These are phyloP conservation scores for Andinoacara biseriatus DNA, from an alignment of 2,113 vertebrate species.

Conservation along the genomic window DNA sequence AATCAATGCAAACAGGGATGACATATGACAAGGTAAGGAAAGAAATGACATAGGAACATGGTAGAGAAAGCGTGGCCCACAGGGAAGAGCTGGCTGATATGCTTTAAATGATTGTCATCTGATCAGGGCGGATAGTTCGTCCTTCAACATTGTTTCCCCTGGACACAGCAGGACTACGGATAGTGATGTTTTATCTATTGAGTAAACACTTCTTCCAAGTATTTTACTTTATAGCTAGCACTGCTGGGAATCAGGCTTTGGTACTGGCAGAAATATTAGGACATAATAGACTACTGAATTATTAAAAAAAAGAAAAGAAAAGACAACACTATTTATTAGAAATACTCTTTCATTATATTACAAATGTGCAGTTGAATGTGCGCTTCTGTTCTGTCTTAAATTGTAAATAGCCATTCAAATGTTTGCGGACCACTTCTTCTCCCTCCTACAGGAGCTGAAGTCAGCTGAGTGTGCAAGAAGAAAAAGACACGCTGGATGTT, in stretches of 20 bases:
- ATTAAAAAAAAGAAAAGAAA: neutral
- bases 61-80: slow-evolving; percentile 14
- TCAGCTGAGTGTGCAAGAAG: neutral
- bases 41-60: slow-evolving; percentile 18
- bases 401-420: neutral
- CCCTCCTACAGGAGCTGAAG: neutral
- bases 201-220: neutral
- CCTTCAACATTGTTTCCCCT: slow-evolving; percentile 42
- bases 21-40: slow-evolving; percentile 26
- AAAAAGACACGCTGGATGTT: neutral
- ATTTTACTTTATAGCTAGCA: neutral
- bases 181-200: neutral
- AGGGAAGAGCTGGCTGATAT: slow-evolving; percentile 34
- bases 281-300: neutral
- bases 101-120: slow-evolving; percentile 51
- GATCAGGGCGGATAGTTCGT: slow-evolving; percentile 47
- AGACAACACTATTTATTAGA: neutral
- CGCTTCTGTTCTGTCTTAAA: neutral
- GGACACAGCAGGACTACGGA: slow-evolving; percentile 7
- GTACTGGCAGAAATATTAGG: neutral
- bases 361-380: neutral
- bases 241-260: accelerated
- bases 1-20: slow-evolving; percentile 46
- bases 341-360: neutral
- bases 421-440: neutral